Conservation (phyloP, 1,140 invertebrate genomes). For the Cheumatopsyche charites region DNA sequence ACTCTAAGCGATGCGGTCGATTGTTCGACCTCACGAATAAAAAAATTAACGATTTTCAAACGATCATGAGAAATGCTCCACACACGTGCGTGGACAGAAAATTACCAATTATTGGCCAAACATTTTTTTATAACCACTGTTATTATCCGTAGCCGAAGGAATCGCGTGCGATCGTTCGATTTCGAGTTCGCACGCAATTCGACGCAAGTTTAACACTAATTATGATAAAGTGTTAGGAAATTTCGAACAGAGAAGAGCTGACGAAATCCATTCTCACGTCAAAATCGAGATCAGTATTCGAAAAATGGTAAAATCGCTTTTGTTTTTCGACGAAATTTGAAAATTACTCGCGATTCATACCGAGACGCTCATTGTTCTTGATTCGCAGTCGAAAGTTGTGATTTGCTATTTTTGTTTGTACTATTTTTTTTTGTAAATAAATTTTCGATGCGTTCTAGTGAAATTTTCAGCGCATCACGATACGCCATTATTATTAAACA, state of each 20-base stretch:
- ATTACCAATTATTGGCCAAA: slow-evolving; percentile 13
- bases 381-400: too few relatives aligned
- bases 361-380: background rate
- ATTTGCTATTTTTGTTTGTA: background rate
- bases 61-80: slow-evolving; percentile 8
- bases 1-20: background rate
- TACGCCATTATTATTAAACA: slow-evolving; percentile 34
- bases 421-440: background rate
- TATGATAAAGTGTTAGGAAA: slow-evolving; percentile 6
- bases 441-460: slow-evolving; percentile 7
- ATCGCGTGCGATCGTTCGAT: slow-evolving; percentile 33
- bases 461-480: slow-evolving; percentile 41
- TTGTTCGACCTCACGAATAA: slow-evolving; percentile 7
- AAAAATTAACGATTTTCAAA: slow-evolving; percentile 2
- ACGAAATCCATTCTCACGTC: slow-evolving; percentile 18
- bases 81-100: slow-evolving; percentile 7
- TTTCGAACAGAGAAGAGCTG: background rate
- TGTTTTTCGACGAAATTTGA: too few relatives aligned
- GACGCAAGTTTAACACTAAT: slow-evolving; percentile 23
- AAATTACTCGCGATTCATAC: too few relatives aligned
- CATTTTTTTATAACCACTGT: background rate
- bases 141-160: background rate
- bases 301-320: too few relatives aligned
- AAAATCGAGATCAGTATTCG: background rate
- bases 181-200: slow-evolving; percentile 28